Evolutionary conservation across 2,888 invertebrate species (phyloP), one percentile per base, ranked within the genome.

Genomic region (Hypselothyrea guttata): DNA sequence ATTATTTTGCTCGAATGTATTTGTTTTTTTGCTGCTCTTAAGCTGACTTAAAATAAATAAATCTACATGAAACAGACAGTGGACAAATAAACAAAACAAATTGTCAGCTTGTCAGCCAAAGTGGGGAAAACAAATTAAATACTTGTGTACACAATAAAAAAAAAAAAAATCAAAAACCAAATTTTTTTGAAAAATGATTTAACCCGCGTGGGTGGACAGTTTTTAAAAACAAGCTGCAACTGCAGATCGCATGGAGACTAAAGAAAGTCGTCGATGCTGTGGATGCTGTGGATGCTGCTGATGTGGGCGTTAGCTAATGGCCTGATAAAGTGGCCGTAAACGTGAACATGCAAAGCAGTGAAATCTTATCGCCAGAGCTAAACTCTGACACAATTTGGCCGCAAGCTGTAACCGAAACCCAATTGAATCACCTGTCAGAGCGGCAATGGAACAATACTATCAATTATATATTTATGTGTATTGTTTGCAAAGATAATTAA

Each of bases 241-340:
- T 47, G 44, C 40, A 31, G 31, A 35, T 28, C 33, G 40, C 22
- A 30, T 31, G 22, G 38, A 28, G 40, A 45, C 40, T 22, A 22
- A 48, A 54, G 59, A 60, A 60, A 60, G 59, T 49, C 44, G 27
- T 37, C 28, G 22, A 37, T 42, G 2, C 30, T 46, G 75, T 78
- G 68, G 73, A 76, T 56, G 68, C 59, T 16, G 11, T n/a, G n/a
- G 22, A 37, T 42, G 2, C 30, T 46, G 75, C 75, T 62, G 73
- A 76, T 56, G 68, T 62, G n/a, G n/a, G n/a, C 13, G 11, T 31
- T 45, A n/a, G 55, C 44, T 71, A 75, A 78, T 62, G 53, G 49
- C 44, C 52, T 52, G 56, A 55, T 68, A 68, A 69, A 59, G 53
- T 61, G 42, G 30, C 35, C 28, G 63, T 67, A 62, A 52, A 55